A percentile compares a stretch with the other conserved stretches of the same genome.
Conservation (phyloP, 1,140 invertebrate species). For the Drosophila kanapiae region DNA sequence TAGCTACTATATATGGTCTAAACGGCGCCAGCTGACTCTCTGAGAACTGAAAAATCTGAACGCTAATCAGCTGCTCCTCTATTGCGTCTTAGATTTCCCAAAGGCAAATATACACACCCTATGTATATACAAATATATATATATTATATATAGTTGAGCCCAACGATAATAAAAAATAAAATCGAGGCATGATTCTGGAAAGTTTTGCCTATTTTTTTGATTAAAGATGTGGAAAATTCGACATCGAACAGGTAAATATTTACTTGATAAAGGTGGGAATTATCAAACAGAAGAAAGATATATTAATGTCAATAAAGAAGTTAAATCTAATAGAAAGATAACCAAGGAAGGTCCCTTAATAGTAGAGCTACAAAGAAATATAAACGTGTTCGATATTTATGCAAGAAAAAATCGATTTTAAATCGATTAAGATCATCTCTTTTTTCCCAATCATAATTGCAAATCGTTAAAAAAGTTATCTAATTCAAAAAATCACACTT, state of each 20-base stretch:
- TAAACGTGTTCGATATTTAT: not conserved
- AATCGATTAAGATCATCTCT: too few relatives aligned
- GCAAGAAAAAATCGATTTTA: too few relatives aligned
- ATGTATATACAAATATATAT: not conserved
- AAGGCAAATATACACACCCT: constrained; percentile 8
- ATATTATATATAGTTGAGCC: not conserved
- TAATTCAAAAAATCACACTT: too few relatives aligned
- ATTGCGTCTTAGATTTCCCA: constrained; percentile 50
- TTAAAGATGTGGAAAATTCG: constrained; percentile 24
- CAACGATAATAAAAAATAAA: constrained; percentile 26
- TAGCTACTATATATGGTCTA: constrained; percentile 11
- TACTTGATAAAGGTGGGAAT: not conserved
- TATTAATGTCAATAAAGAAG: too few relatives aligned
- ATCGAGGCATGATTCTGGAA: constrained; percentile 48
- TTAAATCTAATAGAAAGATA: not conserved
- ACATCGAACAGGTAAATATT: constrained; percentile 2
- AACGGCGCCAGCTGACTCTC: constrained; percentile 28
- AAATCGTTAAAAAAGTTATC: too few relatives aligned
- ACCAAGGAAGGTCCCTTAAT: not conserved
- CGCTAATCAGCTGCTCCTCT: constrained; percentile 40
- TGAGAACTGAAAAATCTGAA: constrained; percentile 48
- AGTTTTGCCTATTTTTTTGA: constrained; percentile 27
- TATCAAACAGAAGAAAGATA: not conserved
- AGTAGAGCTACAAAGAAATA: not conserved
- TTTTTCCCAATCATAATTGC: too few relatives aligned